Conservation (phyloP, 1,140 invertebrate species). For the Bombus affinis region DNA sequence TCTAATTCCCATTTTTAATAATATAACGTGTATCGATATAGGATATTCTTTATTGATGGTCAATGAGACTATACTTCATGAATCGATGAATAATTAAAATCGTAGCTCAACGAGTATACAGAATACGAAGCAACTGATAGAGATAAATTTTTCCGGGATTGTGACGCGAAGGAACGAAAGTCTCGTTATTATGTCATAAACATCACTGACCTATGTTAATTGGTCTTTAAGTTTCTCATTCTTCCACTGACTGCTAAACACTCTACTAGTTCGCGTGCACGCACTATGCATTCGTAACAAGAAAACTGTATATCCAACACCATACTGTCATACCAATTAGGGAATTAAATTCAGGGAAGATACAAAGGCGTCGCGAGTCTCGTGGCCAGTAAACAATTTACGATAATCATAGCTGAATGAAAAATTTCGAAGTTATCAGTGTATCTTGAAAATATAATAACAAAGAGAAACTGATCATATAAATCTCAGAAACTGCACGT, state of each 20-base stretch:
- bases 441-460: background rate
- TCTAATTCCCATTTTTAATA: slow-evolving; percentile 18
- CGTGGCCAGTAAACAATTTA: background rate
- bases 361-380: background rate
- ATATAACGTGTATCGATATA: background rate
- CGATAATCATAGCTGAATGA: too few relatives aligned
- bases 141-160: background rate
- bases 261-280: slow-evolving; percentile 16
- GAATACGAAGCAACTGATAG: slow-evolving; percentile 6
- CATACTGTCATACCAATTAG: slow-evolving; percentile 27
- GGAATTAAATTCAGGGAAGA: slow-evolving; percentile 3
- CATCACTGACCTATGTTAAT: slow-evolving; percentile 50
- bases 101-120: background rate
- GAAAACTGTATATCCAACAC: slow-evolving; percentile 26
- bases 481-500: background rate
- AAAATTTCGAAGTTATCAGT: background rate
- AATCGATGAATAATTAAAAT: slow-evolving; percentile 22
- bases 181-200: slow-evolving; percentile 37
- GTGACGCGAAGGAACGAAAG: background rate
- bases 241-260: slow-evolving; percentile 29
- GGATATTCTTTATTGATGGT: background rate
- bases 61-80: background rate
- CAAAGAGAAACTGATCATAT: too few relatives aligned
- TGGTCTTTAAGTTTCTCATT: slow-evolving; percentile 2
- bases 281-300: slow-evolving; percentile 24